A percentile compares a stretch with the other conserved stretches of the same genome.
Evolutionary conservation across 2,797 vertebrate species (phyloP).

Genomic region (Tapirus indicus): DNA sequence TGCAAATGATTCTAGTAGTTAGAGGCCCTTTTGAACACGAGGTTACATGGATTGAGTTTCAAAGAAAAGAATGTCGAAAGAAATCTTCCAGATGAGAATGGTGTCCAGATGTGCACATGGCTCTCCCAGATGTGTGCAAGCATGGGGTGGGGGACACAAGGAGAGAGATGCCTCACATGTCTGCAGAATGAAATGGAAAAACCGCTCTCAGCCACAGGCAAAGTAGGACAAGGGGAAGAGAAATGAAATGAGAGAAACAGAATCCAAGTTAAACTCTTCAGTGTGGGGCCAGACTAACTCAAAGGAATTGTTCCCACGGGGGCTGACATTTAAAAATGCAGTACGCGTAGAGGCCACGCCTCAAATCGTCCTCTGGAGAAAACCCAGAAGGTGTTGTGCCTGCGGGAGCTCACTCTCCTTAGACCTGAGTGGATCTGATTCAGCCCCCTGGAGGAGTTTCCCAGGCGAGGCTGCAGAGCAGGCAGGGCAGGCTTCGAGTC

Average conservation of each 20-base stretch:
- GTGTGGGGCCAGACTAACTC: background rate
- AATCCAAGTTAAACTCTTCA: slow-evolving; percentile 67
- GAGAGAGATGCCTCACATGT: slow-evolving; percentile 76
- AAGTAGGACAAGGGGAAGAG: slow-evolving; percentile 68
- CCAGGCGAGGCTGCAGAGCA: background rate
- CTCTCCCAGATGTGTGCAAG: slow-evolving; percentile 82
- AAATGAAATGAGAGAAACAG: slow-evolving; percentile 47
- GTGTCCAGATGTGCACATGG: slow-evolving; percentile 87
- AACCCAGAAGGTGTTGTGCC: background rate
- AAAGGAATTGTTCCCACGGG: slow-evolving; percentile 24
- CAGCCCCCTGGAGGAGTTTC: slow-evolving; percentile 2
- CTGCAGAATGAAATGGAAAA: slow-evolving; percentile 86
- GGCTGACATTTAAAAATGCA: slow-evolving; percentile 51
- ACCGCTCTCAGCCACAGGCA: slow-evolving; percentile 70
- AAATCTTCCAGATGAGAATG: slow-evolving; percentile 86
- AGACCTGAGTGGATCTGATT: slow-evolving; percentile 12
- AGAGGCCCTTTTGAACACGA: slow-evolving; percentile 80
- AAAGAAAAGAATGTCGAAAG: slow-evolving; percentile 87
- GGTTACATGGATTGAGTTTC: slow-evolving; percentile 85
- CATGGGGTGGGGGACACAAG: background rate
- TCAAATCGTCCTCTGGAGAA: slow-evolving; percentile 9
- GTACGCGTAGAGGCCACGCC: background rate
- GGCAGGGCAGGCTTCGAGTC: background rate
- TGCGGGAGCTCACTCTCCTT: slow-evolving; percentile 14
- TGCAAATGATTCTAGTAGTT: slow-evolving; percentile 71